A percentile compares a stretch with the other conserved stretches of the same genome.
phyloP scores from a whole-genome alignment of 2,797 vertebrate species.

The Acipenser oxyrinchus region DNA sequence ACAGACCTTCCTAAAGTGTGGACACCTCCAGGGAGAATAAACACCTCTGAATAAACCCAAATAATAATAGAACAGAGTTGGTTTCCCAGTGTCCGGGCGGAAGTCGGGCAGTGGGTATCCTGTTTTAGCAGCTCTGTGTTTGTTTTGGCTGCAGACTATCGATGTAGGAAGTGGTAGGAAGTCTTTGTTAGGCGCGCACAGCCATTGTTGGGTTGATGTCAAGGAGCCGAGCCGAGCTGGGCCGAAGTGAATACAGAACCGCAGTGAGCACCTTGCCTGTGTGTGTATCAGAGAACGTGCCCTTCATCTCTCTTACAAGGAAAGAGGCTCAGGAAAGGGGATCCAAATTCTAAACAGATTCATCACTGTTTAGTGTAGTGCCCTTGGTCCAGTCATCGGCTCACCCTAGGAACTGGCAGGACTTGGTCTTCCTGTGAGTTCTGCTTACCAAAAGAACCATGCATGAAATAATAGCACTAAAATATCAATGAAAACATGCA shows the following conservation, averaged over 20 bases:
- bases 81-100: too few species aligned
- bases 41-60: too few species aligned
- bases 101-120: background rate
- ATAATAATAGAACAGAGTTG: too few species aligned
- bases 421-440: background rate
- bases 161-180: slow-evolving; percentile 5
- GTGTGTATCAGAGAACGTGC: background rate
- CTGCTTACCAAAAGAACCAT: background rate
- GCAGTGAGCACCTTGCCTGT: background rate
- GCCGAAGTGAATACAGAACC: background rate
- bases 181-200: background rate
- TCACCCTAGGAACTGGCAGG: background rate
- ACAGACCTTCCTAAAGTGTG: too few species aligned
- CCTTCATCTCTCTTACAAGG: background rate
- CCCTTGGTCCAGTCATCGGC: background rate
- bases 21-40: too few species aligned
- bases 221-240: background rate
- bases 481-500: background rate
- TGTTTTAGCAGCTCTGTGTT: background rate
- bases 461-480: background rate
- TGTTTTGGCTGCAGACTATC: background rate
- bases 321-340: background rate
- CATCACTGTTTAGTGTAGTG: background rate
- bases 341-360: background rate
- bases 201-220: background rate